Evolutionary conservation across 2,113 vertebrate genomes (phyloP).

Genomic region (Thryonomys swinderianus): DNA sequence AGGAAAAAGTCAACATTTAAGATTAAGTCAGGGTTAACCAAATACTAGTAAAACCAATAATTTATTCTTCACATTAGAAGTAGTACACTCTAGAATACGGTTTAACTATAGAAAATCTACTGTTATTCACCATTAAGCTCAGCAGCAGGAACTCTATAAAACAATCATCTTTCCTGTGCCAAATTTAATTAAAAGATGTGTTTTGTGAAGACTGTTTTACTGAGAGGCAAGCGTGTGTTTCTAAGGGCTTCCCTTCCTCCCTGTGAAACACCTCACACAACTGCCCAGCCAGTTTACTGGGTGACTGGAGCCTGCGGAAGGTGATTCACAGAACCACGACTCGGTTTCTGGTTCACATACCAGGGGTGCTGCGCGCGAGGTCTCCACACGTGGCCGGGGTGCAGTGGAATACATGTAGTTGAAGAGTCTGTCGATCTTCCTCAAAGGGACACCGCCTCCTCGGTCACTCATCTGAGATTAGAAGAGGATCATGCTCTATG

Average conservation of each 20-base stretch:
- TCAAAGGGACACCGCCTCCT: constrained; percentile 96
- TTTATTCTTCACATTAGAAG: neutral
- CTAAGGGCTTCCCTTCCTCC: neutral
- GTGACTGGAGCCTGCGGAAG: neutral
- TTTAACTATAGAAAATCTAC: neutral
- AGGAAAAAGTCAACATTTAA: neutral
- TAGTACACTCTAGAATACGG: neutral
- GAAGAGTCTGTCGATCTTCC: constrained; percentile 97
- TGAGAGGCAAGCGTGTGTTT: neutral
- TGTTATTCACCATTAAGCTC: neutral
- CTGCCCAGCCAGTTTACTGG: neutral
- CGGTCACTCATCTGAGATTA: constrained; percentile 93
- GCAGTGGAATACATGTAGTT: constrained; percentile 99
- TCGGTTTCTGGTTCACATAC: constrained; percentile 83
- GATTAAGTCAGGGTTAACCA: neutral
- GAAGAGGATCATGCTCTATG: constrained; percentile 30
- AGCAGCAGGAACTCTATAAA: neutral
- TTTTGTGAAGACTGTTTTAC: neutral
- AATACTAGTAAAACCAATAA: neutral
- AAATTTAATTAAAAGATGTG: neutral
- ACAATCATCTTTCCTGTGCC: neutral
- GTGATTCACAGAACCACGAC: neutral
- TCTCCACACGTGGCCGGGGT: constrained; percentile 92
- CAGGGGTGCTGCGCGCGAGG: constrained; percentile 92
- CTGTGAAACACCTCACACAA: neutral